Percentiles rank a stretch among this genome's conserved stretches.
phyloP scores from a whole-genome alignment of 2,113 vertebrate genomes.

The Helogale parvula region DNA sequence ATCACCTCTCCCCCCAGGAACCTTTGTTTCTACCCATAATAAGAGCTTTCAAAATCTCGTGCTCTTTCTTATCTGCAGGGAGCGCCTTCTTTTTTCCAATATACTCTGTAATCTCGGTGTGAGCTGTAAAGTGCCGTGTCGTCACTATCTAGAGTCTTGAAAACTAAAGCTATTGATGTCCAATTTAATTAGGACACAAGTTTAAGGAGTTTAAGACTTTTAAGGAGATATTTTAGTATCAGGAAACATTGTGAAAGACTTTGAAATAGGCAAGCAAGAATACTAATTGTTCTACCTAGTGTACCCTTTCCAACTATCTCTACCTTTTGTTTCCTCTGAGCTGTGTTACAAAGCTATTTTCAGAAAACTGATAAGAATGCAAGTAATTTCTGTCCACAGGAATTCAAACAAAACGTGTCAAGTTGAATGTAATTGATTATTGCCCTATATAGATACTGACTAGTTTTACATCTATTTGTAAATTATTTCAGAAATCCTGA shows the following conservation, averaged over 20 bases:
- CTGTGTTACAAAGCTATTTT: background rate
- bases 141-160: background rate
- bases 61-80: background rate
- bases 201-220: background rate
- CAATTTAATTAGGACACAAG: background rate
- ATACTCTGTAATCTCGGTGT: background rate
- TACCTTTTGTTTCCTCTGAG: background rate
- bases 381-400: background rate
- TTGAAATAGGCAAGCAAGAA: background rate
- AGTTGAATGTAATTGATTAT: background rate
- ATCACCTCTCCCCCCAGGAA: background rate
- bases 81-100: background rate
- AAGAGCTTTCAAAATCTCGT: background rate
- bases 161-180: background rate
- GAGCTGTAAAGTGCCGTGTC: background rate
- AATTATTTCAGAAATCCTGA: slow-evolving; percentile 23
- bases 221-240: background rate
- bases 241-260: background rate
- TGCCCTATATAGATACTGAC: background rate
- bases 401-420: background rate
- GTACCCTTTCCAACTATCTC: background rate
- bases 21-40: background rate
- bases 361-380: background rate
- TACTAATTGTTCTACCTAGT: background rate
- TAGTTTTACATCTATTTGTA: slow-evolving; percentile 1